A percentile compares a stretch with the other conserved stretches of the same genome.
phyloP scores from a whole-genome alignment of 2,113 vertebrate species.

The Psettodes erumei region DNA sequence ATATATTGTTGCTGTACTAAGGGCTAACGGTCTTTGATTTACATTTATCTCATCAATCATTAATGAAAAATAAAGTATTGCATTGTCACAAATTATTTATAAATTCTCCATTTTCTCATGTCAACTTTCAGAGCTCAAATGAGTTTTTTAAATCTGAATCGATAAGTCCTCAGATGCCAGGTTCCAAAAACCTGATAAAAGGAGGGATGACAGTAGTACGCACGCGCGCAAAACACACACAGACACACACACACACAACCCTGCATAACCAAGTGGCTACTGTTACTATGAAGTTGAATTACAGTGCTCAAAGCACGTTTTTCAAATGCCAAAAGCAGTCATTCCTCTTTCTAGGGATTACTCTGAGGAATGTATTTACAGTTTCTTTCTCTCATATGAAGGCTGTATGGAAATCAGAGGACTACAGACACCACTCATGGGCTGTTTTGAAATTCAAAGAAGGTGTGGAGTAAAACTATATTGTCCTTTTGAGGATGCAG shows the following conservation, averaged over 20 bases:
- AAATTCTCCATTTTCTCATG: slow-evolving; percentile 33
- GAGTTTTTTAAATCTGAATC: slow-evolving; percentile 63
- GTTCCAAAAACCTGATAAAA: slow-evolving; percentile 77
- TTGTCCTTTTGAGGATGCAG: slow-evolving; percentile 94
- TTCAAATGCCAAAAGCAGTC: slow-evolving; percentile 86
- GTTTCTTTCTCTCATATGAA: slow-evolving; percentile 93
- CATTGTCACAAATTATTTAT: slow-evolving; percentile 46
- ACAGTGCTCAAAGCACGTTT: slow-evolving; percentile 94
- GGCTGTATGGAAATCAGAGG: slow-evolving; percentile 98
- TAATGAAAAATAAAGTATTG: slow-evolving; percentile 22
- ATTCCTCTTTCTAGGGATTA: slow-evolving; percentile 94
- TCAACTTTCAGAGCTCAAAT: slow-evolving; percentile 63
- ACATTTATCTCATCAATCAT: slow-evolving; percentile 20
- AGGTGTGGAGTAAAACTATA: slow-evolving; percentile 88
- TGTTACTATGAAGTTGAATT: slow-evolving; percentile 96
- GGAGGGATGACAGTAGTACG: slow-evolving; percentile 74
- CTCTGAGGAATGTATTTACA: slow-evolving; percentile 96
- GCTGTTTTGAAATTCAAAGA: slow-evolving; percentile 98
- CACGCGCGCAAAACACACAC: slow-evolving; percentile 15
- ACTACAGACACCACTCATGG: slow-evolving; percentile 92
- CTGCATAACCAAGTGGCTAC: slow-evolving; percentile 93
- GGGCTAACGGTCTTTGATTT: neutral
- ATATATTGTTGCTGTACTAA: too few species aligned
- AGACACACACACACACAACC: slow-evolving; percentile 58
- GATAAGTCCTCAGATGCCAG: slow-evolving; percentile 53